phyloP scores from a whole-genome alignment of 2,888 invertebrate species.

The Amorpha juglandis region DNA sequence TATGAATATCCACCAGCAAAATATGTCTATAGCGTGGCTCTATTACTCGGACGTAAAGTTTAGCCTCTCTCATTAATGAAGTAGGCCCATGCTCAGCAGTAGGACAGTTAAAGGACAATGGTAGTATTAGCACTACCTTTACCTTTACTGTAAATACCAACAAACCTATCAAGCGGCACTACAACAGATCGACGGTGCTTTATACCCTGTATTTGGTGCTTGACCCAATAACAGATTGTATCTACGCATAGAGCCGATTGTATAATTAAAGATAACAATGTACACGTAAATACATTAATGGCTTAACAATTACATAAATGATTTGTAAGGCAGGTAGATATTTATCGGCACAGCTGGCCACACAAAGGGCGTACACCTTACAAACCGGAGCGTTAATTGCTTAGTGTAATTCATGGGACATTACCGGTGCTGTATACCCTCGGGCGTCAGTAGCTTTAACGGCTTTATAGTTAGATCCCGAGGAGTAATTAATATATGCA shows the following conservation, averaged over 20 bases:
- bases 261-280: slow-evolving; percentile 41
- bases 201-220: neutral
- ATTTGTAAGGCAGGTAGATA: slow-evolving; percentile 54
- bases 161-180: too few relatives aligned
- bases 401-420: slow-evolving; percentile 33
- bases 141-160: too few relatives aligned
- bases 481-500: neutral
- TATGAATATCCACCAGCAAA: too few relatives aligned
- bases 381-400: slow-evolving; percentile 53
- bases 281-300: slow-evolving; percentile 57
- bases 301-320: slow-evolving; percentile 58
- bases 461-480: neutral
- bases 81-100: too few relatives aligned
- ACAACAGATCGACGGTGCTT: too few relatives aligned
- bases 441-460: slow-evolving; percentile 2
- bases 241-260: slow-evolving; percentile 33
- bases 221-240: slow-evolving; percentile 10
- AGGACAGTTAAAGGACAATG: too few relatives aligned
- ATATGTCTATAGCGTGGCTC: too few relatives aligned
- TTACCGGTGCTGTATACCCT: slow-evolving; percentile 12
- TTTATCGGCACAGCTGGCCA: slow-evolving; percentile 44
- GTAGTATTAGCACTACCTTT: too few relatives aligned
- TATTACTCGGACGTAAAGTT: too few relatives aligned
- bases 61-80: too few relatives aligned
- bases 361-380: slow-evolving; percentile 43